Evolutionary conservation across 2,888 invertebrate species (phyloP).

Genomic region (Cryptocephalus primarius): DNA sequence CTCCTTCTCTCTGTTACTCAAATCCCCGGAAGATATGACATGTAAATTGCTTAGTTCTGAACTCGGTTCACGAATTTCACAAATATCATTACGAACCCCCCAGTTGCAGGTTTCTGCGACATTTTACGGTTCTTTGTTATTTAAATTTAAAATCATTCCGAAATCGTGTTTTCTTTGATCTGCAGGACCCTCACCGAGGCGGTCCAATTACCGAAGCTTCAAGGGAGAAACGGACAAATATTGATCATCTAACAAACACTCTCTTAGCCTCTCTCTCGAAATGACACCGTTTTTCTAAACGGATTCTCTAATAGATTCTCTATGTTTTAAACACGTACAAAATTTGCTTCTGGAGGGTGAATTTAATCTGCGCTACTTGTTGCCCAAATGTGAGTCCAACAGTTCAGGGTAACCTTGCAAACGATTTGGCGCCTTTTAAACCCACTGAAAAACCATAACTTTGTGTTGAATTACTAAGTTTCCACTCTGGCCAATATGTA

Average conservation of each 20-base stretch:
- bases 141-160: conserved; percentile 19
- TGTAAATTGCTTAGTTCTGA: conserved; percentile 31
- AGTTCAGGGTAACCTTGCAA: too few species aligned
- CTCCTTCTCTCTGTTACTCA: neutral
- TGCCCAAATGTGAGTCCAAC: too few species aligned
- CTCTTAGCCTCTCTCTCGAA: neutral
- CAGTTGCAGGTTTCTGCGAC: conserved; percentile 18
- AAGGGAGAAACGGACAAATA: neutral
- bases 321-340: neutral
- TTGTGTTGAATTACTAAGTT: too few species aligned
- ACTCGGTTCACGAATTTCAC: conserved; percentile 22
- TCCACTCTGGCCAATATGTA: too few species aligned
- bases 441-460: too few species aligned
- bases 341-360: too few species aligned
- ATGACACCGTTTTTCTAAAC: neutral
- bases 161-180: conserved; percentile 13
- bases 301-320: neutral
- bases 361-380: too few species aligned
- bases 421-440: too few species aligned
- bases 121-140: conserved; percentile 21
- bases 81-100: conserved; percentile 20
- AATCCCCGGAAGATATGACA: conserved; percentile 16
- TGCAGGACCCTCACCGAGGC: neutral
- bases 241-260: neutral
- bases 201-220: neutral